Evolutionary conservation across 2,888 invertebrate genomes (phyloP), one percentile per base, ranked within the genome.

Genomic region (Philaethria dido): DNA sequence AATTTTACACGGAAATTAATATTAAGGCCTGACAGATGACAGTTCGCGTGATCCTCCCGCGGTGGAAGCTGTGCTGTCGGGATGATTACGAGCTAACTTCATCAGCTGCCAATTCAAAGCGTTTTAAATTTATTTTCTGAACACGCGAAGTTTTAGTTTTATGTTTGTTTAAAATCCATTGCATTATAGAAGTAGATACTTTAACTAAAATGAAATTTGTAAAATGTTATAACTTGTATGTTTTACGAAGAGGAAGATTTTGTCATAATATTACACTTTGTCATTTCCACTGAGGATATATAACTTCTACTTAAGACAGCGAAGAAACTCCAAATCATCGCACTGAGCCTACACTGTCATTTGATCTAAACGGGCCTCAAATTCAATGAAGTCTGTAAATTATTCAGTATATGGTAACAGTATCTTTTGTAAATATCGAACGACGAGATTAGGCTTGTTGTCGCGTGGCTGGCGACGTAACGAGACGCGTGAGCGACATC

Each of bases 1-100:
- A 89, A 89, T 89, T 88, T 89, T 88, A 83, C 84, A 80, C 75
- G 78, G 74, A 80, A 87, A 88, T 89, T 90, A 89, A 89, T 89
- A 88, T 84, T 84, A 83, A 80, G 78, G 81, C 75, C 77, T 87
- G 89, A 90, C 89, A 87, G 87, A 83, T 87, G 89, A 87, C 88
- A 83, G 83, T 83, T 80, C 74, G 78, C 79, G 81, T 79, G 73
- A 76, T 72, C 72, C 76, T 68, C 66, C 62, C 66, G 60, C 62
- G 59, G 48, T 60, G 59, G 65, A 60, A 44, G 65, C 59, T 44
- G 50, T 16, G 47, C 65, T 65, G 65, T 65, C 65, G 64, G 59
- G 60, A 50, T 60, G 65, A 29, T 48, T 65, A 48, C 65, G 59
- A 65, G 60, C 65, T 52, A 36, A 65, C 50, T 65, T 65, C 65